Evolutionary conservation across 1,140 invertebrate species (phyloP), one percentile per base, ranked within the genome.

Genomic region (Drosophila trapezifrons): DNA sequence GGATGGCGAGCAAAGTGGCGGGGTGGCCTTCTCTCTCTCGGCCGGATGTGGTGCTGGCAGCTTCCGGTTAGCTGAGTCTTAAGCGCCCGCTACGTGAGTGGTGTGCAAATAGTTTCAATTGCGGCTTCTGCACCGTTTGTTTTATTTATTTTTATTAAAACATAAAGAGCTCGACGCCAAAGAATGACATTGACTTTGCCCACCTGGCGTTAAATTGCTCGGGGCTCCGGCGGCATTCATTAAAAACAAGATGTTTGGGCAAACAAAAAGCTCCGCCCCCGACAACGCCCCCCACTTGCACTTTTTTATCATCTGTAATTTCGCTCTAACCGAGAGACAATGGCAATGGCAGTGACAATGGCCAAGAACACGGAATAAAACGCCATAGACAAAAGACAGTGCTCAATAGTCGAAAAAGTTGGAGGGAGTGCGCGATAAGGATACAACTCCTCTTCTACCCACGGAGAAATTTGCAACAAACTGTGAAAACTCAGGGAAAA

Each of bases 101-200:
- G 80, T 90, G 84, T 89, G 84, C 85, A 90, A 89, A 89, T 89
- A 89, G 80, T 89, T 89, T 89, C 84, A 89, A 89, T 90, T 89
- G 84, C 84, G 84, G 84, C 85, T 90, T 84, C 69, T 78, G 80
- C 80, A 46, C 55, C 80, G 84, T 90, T 89, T 89, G 84, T 82
- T 89, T 89, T 89, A 89, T 89, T 89, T 89, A 90, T 90, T 89
- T 89, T 90, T 89, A 89, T 89, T 89, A 89, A 89, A 89, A 90
- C 84, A 89, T 90, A 89, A 89, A 89, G 80, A 75, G 64, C 64
- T 67, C 60, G 42, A 65, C 25, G 55, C 38, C 45, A 54, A 74
- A 73, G 78, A 87, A 87, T 80, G 85, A 81, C 84, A 90, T 89
- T 89, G 84, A 89, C 84, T 89, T 78, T 90, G 84, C 70, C 79